Percentiles rank a stretch among this genome's conserved stretches.
These are phyloP conservation scores for Rotaria macrura DNA, from an alignment of 2,888 invertebrate genomes.

Conservation along the genomic window DNA sequence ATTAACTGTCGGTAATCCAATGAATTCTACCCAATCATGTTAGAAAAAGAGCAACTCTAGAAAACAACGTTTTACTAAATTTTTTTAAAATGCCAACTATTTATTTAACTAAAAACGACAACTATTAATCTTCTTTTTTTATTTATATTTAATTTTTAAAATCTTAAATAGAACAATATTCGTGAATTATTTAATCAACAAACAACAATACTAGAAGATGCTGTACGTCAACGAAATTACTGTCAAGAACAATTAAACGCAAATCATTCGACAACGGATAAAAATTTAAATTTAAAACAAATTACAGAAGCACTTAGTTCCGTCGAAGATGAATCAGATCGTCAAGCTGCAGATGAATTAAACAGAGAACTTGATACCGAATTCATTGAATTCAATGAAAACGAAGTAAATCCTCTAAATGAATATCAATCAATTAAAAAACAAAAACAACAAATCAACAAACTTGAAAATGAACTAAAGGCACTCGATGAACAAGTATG, in stretches of 20 bases:
- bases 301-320: conserved; percentile 60
- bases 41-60: no score
- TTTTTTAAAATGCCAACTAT: no score
- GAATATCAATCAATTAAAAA: neutral
- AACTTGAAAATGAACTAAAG: conserved; percentile 27
- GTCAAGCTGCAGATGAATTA: conserved; percentile 74
- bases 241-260: conserved; percentile 53
- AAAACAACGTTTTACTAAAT: no score
- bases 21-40: no score
- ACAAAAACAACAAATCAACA: conserved; percentile 8
- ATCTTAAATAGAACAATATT: conserved; percentile 74
- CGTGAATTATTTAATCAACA: conserved; percentile 72
- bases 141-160: neutral
- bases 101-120: no score
- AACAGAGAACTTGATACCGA: conserved; percentile 60
- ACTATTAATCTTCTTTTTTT: neutral
- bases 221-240: conserved; percentile 55
- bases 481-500: conserved; percentile 25
- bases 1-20: no score
- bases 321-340: conserved; percentile 88
- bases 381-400: conserved; percentile 27
- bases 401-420: neutral
- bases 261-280: conserved; percentile 52
- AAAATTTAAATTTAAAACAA: conserved; percentile 39
- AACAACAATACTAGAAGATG: conserved; percentile 54